Evolutionary conservation across 1,140 invertebrate genomes (phyloP), one percentile per base, ranked within the genome.

Genomic region (Oryzaephilus surinamensis): DNA sequence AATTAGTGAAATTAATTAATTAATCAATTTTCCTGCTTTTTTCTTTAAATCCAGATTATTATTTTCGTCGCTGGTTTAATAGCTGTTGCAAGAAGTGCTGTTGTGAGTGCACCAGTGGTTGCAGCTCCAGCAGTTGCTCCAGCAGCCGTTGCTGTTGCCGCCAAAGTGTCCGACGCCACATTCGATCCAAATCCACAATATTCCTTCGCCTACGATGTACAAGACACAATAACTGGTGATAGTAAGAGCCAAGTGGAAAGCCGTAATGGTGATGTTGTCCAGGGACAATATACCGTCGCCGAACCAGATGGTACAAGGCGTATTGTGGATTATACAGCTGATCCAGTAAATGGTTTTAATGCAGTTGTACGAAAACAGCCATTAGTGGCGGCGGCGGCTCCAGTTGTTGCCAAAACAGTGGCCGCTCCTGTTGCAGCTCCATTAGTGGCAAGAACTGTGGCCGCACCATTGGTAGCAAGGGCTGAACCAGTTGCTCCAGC

Each of bases 261-360:
- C 17, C 58, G 71, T 2, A 61, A 64, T 32, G 77, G 77, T 6
- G 75, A 77, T 49, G 64, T 77, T 12, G 76, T 78, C 7, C 69
- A 74, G 47, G 76, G 76, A 20, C 68, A 69, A 31, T 78, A 78
- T 60, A 75, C 71, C 2, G 54, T 79, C 7, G 64, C 74, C 15
- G 76, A 79, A 41, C 72, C 76, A 69, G 76, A 41, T 66, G 69
- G 32, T 33, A 60, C 63, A 6, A 52, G 52, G 19, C 50, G 65
- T 31, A 62, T 54, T 21, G 65, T 66, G 2, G 57, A 64, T 23
- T 67, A 67, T 37, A 58, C 54, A 0, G 61, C 59, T 8, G 61
- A 63, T 38, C 34, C 46, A 21, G 37, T 43, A 26, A 62, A 54
- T 29, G 54, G 52, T 31, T 57, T 52, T 43, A 56, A 56, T 37